A percentile compares a stretch with the other conserved stretches of the same genome.
phyloP scores from a whole-genome alignment of 1,140 invertebrate species.

The Parasteatoda tepidariorum region DNA sequence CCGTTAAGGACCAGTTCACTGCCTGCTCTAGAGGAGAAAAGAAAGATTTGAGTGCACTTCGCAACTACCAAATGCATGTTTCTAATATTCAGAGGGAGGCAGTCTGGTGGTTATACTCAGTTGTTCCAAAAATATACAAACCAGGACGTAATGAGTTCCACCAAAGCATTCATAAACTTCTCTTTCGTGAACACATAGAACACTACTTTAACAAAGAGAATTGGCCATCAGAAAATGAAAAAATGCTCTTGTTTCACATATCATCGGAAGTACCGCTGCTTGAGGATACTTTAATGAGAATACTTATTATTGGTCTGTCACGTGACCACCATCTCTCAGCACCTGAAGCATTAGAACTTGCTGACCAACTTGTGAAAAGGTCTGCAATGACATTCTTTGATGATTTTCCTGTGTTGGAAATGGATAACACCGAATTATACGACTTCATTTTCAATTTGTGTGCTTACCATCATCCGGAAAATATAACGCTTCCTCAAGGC shows the following conservation, averaged over 20 bases:
- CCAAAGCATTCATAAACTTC: constrained; percentile 84
- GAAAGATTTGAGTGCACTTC: constrained; percentile 71
- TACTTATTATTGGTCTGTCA: constrained; percentile 84
- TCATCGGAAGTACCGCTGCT: constrained; percentile 87
- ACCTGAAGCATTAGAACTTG: constrained; percentile 85
- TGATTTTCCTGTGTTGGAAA: constrained; percentile 72
- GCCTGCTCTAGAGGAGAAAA: constrained; percentile 74
- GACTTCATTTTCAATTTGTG: constrained; percentile 91
- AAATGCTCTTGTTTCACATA: constrained; percentile 80
- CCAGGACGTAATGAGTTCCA: constrained; percentile 80
- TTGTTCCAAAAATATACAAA: constrained; percentile 78
- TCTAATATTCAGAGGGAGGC: constrained; percentile 84
- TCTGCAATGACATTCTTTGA: constrained; percentile 76
- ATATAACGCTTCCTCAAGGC: constrained; percentile 84
- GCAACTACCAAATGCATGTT: constrained; percentile 78
- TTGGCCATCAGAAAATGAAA: constrained; percentile 91
- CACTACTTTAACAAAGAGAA: constrained; percentile 92
- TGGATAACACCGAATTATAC: constrained; percentile 87
- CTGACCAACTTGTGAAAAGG: constrained; percentile 85
- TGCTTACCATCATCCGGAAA: constrained; percentile 92
- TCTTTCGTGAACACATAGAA: constrained; percentile 86
- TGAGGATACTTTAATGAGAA: constrained; percentile 83
- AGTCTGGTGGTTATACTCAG: constrained; percentile 86
- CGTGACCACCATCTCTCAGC: constrained; percentile 83
- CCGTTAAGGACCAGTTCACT: constrained; percentile 79